Evolutionary conservation across 1,140 invertebrate genomes (phyloP).

Genomic region (Eufriesea mexicana): DNA sequence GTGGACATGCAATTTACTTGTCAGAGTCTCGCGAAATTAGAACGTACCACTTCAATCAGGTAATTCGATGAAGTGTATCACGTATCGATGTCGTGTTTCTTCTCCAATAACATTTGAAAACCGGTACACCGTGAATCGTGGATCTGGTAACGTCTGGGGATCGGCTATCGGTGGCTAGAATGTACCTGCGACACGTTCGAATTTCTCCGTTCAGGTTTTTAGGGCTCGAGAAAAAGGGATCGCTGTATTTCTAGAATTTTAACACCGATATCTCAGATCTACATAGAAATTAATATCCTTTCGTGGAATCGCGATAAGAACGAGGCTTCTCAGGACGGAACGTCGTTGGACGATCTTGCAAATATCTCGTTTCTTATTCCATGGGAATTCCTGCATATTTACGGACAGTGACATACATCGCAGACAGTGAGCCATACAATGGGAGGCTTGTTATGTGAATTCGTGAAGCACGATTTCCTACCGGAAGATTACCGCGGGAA

Average conservation of each 20-base stretch:
- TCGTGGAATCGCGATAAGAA: too few species aligned
- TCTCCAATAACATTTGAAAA: constrained; percentile 32
- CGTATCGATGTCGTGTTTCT: constrained; percentile 33
- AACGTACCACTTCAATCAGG: constrained; percentile 11
- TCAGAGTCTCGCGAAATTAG: neutral
- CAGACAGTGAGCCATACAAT: neutral
- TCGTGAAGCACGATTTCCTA: constrained; percentile 22
- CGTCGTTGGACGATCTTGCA: too few species aligned
- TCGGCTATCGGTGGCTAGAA: neutral
- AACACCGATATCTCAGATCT: neutral
- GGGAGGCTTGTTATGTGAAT: neutral
- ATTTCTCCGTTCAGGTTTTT: neutral
- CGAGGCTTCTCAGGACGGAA: too few species aligned
- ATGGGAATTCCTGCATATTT: neutral
- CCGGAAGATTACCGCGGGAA: constrained; percentile 15
- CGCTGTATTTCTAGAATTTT: neutral
- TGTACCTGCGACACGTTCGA: neutral
- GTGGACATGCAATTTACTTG: neutral
- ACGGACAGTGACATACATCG: neutral
- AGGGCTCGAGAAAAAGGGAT: too few species aligned
- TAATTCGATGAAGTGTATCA: constrained; percentile 53
- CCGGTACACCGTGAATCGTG: constrained; percentile 15
- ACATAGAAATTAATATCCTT: neutral
- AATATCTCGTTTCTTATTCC: neutral
- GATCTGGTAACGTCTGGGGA: constrained; percentile 27